These are phyloP conservation scores for Balanococcus diminutus DNA, from an alignment of 2,888 invertebrate species.

Conservation along the genomic window DNA sequence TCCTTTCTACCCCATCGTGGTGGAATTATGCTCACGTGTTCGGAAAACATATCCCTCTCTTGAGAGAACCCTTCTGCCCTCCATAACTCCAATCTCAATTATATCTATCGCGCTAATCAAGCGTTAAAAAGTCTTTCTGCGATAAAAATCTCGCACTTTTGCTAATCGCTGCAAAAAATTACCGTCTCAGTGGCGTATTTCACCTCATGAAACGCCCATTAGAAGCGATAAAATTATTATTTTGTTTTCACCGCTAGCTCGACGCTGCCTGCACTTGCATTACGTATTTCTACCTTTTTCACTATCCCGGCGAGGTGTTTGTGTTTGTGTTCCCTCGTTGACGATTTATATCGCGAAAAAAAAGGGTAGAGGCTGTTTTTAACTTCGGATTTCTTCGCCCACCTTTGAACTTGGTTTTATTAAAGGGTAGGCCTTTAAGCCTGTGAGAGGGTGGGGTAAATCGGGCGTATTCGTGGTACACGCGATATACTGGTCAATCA, in stretches of 20 bases:
- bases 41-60: too few relatives aligned
- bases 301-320: slow-evolving; percentile 13
- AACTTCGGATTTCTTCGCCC: background rate
- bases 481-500: slow-evolving; percentile 47
- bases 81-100: too few relatives aligned
- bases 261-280: too few relatives aligned
- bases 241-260: background rate
- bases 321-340: background rate
- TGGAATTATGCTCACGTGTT: too few relatives aligned
- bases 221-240: background rate
- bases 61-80: too few relatives aligned
- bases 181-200: background rate
- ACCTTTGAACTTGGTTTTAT: background rate
- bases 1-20: too few relatives aligned
- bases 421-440: background rate
- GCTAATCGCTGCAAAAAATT: background rate
- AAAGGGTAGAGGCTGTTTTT: background rate
- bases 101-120: background rate
- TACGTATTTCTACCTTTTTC: too few relatives aligned
- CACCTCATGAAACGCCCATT: background rate
- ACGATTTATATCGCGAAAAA: slow-evolving; percentile 14
- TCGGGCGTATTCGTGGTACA: slow-evolving; percentile 32
- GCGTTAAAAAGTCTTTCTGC: background rate
- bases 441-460: background rate
- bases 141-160: background rate